Percentiles rank a stretch among this genome's conserved stretches.
Conservation (phyloP, 2,113 vertebrate species). For the Phoxinus phoxinus region DNA sequence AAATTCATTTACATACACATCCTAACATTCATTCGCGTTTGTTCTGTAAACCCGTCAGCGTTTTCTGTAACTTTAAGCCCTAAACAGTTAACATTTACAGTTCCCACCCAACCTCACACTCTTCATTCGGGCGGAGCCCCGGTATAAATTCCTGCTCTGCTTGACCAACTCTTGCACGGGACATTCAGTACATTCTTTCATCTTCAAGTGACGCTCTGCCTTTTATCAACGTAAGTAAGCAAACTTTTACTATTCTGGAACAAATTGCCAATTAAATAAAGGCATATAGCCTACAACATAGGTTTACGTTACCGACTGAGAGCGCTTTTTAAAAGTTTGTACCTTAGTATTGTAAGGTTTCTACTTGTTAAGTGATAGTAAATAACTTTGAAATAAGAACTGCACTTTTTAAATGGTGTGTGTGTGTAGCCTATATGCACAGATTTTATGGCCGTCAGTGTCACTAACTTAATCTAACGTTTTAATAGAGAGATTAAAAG, state of each 20-base stretch:
- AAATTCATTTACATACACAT: not conserved
- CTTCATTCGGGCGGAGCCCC: constrained; percentile 41
- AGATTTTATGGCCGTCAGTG: not conserved
- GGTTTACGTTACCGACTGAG: not conserved
- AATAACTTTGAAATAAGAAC: not conserved
- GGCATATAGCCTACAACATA: not conserved
- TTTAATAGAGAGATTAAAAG: not conserved
- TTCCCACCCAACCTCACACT: not conserved
- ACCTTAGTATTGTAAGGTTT: not conserved
- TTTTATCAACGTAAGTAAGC: constrained; percentile 12
- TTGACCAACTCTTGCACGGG: not conserved
- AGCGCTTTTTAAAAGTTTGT: not conserved
- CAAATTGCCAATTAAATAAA: not conserved
- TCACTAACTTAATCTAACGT: not conserved
- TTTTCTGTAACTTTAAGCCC: not conserved
- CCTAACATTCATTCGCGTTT: not conserved
- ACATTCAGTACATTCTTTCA: not conserved
- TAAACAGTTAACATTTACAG: not conserved
- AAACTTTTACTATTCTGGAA: not conserved
- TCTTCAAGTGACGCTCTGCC: not conserved
- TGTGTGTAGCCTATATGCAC: not conserved
- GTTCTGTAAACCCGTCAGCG: not conserved
- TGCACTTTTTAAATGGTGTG: not conserved
- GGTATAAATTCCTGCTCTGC: constrained; percentile 42
- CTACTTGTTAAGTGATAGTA: not conserved